Conservation (phyloP, 2,888 invertebrate species). For the Agriotes lineatus region DNA sequence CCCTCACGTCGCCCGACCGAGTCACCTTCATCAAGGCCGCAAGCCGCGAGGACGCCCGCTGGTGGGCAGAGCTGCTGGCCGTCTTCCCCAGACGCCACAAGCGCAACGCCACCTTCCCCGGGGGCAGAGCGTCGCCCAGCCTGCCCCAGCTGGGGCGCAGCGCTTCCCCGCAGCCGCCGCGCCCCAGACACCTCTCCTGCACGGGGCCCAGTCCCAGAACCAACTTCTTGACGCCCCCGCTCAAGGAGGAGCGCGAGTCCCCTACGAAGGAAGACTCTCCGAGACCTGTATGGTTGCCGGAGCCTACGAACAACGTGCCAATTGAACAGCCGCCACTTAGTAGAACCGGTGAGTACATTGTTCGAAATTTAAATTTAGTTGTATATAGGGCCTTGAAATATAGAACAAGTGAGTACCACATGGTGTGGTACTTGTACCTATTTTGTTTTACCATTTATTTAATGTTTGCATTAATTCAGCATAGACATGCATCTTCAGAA, state of each 20-base stretch:
- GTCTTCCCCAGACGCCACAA: slow-evolving; percentile 65
- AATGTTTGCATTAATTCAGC: no score
- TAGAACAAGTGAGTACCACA: no score
- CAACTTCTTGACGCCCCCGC: slow-evolving; percentile 64
- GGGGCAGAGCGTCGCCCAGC: slow-evolving; percentile 64
- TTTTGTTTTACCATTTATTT: no score
- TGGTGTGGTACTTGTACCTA: no score
- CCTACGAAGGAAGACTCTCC: slow-evolving; percentile 48
- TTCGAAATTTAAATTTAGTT: no score
- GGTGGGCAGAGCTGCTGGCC: slow-evolving; percentile 90
- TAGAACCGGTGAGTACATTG: slow-evolving; percentile 57
- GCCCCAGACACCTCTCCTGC: slow-evolving; percentile 61
- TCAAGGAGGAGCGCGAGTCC: slow-evolving; percentile 61
- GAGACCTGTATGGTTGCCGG: slow-evolving; percentile 54
- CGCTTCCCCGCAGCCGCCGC: slow-evolving; percentile 64
- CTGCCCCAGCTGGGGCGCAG: slow-evolving; percentile 64
- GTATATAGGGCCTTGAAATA: no score
- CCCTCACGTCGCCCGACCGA: slow-evolving; percentile 89
- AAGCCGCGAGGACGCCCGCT: slow-evolving; percentile 90
- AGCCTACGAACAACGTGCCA: slow-evolving; percentile 55
- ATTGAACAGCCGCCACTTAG: slow-evolving; percentile 57
- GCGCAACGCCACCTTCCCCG: slow-evolving; percentile 65
- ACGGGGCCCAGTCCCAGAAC: slow-evolving; percentile 63
- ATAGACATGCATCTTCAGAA: no score
- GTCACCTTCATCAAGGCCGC: slow-evolving; percentile 95